These are phyloP conservation scores for Onychorhynchus coronatus DNA, from an alignment of 2,113 vertebrate species.

Conservation along the genomic window DNA sequence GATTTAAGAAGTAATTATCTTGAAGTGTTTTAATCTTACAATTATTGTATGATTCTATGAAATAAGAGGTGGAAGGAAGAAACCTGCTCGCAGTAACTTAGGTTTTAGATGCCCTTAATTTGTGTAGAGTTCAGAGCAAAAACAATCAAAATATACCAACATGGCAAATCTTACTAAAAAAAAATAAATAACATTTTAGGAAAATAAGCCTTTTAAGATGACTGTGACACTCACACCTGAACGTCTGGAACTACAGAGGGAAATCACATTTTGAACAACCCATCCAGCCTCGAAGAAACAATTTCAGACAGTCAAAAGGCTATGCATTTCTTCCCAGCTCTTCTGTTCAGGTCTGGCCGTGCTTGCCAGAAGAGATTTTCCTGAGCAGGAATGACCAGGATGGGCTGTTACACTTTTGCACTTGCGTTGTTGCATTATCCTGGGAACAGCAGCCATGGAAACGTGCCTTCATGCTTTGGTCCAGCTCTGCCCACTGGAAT, in stretches of 20 bases:
- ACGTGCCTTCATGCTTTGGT: not conserved
- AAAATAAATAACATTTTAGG: not conserved
- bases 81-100: not conserved
- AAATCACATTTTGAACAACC: not conserved
- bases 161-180: not conserved
- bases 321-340: not conserved
- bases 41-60: not conserved
- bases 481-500: not conserved
- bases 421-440: rapidly evolving
- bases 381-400: no score
- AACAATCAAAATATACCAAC: not conserved
- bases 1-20: not conserved
- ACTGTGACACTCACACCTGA: not conserved
- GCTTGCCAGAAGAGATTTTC: not conserved
- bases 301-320: not conserved
- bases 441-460: rapidly evolving
- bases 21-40: not conserved
- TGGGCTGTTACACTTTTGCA: not conserved
- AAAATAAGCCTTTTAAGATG: not conserved
- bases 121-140: not conserved
- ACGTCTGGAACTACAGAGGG: not conserved
- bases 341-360: not conserved
- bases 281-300: not conserved
- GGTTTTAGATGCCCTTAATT: not conserved
- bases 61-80: not conserved